Evolutionary conservation across 2,797 vertebrate species (phyloP), one percentile per base, ranked within the genome.

Genomic region (Danio tinwini): DNA sequence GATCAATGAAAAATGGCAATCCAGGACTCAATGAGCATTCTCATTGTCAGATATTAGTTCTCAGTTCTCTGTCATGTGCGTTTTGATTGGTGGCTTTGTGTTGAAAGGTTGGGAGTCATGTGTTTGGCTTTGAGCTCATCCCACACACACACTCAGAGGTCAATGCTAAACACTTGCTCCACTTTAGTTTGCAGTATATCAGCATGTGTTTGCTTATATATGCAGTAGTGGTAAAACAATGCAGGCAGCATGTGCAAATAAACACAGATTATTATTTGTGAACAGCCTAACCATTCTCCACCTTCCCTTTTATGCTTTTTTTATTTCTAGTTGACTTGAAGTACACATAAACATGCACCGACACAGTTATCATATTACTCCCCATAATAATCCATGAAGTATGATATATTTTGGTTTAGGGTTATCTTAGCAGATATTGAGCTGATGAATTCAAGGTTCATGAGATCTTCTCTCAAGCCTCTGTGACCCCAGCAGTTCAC

Each of bases 51-150:
- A 70, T 78, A 17, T 19, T 84, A 74, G 12, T 80, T 13, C 68
- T 82, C 49, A 5, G 55, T 80, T 80, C 52, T 67, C 42, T 53
- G 50, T 71, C 49, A 19, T 86, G 50, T 86, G 84, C 82, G 80
- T 86, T 86, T 86, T 90, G 88, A 91, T 89, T 91, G 90, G 83
- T 84, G 83, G 86, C 89, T 89, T 92, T 93, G 88, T 91, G 82
- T 84, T 61, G 37, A 75, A 82, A 87, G 88, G 81, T 88, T 89
- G 83, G 83, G 86, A 87, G 92, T 92, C 90, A 91, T 91, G 91
- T 91, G 91, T 91, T 91, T 88, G 83, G 82, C 89, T 91, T 87
- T 83, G 79, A 90, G 87, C 87, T 92, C 88, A 93, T 90, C 73
- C 81, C 73, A 82, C 71, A 62, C 62, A 70, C 52, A 70, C 52